Conservation (phyloP, 30 jellyfish, hydroid and myxozoan genomes). For the Cassiopea andromeda region DNA sequence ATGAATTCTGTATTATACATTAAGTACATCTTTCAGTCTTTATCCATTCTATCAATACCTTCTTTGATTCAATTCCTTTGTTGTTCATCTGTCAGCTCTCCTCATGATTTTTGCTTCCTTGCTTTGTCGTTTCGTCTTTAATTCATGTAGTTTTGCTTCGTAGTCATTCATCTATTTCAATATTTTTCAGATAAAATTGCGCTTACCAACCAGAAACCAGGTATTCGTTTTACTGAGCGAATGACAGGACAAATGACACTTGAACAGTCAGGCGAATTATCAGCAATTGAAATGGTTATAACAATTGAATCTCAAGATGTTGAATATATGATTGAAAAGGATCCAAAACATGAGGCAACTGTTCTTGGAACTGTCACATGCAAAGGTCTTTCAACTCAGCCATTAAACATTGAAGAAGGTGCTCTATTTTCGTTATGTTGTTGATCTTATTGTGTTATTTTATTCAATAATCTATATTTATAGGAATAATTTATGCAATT, state of each 20-base stretch:
- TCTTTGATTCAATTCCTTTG: too few relatives aligned
- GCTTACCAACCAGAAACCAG: constrained; percentile 33
- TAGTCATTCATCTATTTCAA: too few relatives aligned
- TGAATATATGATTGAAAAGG: constrained; percentile 48
- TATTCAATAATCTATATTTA: background rate
- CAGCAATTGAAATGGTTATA: constrained; percentile 54
- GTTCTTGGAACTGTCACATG: constrained; percentile 72
- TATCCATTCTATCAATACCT: too few relatives aligned
- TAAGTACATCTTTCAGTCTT: too few relatives aligned
- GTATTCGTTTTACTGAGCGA: constrained; percentile 74
- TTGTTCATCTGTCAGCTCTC: too few relatives aligned
- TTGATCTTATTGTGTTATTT: background rate
- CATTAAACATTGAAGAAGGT: constrained; percentile 53
- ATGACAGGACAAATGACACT: constrained; percentile 67
- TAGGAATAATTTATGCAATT: background rate
- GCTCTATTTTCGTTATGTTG: background rate
- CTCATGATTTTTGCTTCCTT: too few relatives aligned
- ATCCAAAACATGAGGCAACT: constrained; percentile 55
- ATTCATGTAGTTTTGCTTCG: too few relatives aligned
- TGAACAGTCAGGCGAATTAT: constrained; percentile 21
- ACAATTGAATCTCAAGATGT: constrained; percentile 72
- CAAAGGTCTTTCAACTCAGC: constrained; percentile 59
- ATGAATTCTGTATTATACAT: too few relatives aligned
- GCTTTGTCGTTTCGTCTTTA: too few relatives aligned
- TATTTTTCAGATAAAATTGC: constrained; percentile 6